Base-by-base conservation (phyloP, 2,888 invertebrate genomes). In the Eustalomyia histrio region DNA sequence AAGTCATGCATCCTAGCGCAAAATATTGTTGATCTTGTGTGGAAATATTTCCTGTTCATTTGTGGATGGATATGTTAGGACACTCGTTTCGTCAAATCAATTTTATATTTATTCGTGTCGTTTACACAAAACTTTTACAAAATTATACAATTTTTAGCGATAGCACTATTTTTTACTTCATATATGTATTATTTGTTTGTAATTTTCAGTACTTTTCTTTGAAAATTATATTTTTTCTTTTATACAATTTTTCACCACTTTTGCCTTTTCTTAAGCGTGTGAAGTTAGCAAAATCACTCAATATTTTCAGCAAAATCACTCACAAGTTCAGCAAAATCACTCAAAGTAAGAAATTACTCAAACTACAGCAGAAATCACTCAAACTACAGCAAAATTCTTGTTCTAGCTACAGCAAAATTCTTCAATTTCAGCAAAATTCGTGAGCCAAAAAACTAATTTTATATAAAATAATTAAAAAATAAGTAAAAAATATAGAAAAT, bases 21-120 rank as follows among this genome's bases (percentile, higher is more conserved):
- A 88, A 88, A 76, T 86, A 89, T 83, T 89, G 88, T 79, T 87
- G 87, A 81, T 88, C 88, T 75, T 87, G 89, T 7, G 89, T 88
- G 65, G 89, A 83, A 89, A 88, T 80, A 89, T 87, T 65, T 88
- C 89, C 76, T 87, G 87, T 76, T 88, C 88, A 84, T 86, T 87
- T 83, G 85, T 85, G 84, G 86, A 86, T 85, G 87, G 86, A 87
- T 87, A 88, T 83, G 88, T 84, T 83, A 88, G 85, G 74, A 86
- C 85, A 85, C 87, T 88, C 88, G 89, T 88, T 76, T 71, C 73
- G 43, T n/a, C 47, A 64, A 52, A 39, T n/a, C n/a, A n/a, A 39
- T 65, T 0, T 33, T 35, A 33, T 39, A 10, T 39, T 39, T 7
- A 3, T 12, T 1, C 14, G 10, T 72, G 61, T 47, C 29, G 39